These are phyloP conservation scores for Penaeus japonicus DNA, from an alignment of 1,140 invertebrate species.

Conservation along the genomic window DNA sequence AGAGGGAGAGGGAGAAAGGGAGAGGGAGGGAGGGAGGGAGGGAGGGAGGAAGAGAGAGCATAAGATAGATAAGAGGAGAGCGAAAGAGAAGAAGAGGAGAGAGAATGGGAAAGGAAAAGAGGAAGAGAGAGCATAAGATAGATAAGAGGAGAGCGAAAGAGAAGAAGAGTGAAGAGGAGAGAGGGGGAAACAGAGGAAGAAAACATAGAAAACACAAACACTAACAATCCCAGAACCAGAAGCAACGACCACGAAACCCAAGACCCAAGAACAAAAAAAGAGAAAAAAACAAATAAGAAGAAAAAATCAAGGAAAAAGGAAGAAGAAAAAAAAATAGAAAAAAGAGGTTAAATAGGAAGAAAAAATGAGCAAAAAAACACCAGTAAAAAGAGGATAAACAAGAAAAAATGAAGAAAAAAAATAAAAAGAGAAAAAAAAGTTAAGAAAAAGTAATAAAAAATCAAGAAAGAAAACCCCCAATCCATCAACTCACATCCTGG, in stretches of 20 bases:
- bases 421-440: background rate
- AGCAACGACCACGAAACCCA: background rate
- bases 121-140: background rate
- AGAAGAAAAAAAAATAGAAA: background rate
- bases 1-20: background rate
- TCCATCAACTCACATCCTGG: constrained; percentile 49
- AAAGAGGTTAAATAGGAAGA: background rate
- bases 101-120: background rate
- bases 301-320: too few species aligned
- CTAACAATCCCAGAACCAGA: background rate
- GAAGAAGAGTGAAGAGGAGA: background rate
- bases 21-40: background rate
- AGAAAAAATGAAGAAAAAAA: background rate
- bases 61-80: background rate
- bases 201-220: background rate
- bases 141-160: background rate
- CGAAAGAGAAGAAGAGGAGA: background rate
- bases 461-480: background rate
- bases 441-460: background rate
- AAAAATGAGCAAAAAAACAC: background rate
- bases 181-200: background rate
- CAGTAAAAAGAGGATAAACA: background rate
- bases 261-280: background rate
- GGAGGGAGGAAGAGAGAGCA: background rate
- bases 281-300: background rate